phyloP scores from a whole-genome alignment of 2,113 vertebrate species.

The Choloepus hoffmanni region DNA sequence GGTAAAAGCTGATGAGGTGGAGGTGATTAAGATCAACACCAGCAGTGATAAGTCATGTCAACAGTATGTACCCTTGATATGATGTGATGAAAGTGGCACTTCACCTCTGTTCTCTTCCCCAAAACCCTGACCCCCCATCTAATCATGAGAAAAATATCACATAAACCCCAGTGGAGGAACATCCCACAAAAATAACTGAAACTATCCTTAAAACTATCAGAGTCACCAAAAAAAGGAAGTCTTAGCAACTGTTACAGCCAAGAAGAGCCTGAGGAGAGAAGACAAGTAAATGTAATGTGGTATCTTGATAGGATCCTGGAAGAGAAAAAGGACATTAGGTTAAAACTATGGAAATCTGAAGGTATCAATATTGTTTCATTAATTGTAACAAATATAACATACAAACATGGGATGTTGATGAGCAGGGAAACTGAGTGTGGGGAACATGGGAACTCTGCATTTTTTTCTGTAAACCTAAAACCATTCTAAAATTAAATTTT shows the following conservation, averaged over 20 bases:
- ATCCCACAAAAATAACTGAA: background rate
- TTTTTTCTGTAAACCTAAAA: background rate
- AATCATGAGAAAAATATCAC: background rate
- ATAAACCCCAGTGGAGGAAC: background rate
- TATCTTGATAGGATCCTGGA: background rate
- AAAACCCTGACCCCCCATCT: background rate
- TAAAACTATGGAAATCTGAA: background rate
- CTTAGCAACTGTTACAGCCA: background rate
- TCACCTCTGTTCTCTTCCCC: background rate
- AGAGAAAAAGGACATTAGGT: background rate
- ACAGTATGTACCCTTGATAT: background rate
- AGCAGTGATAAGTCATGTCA: background rate
- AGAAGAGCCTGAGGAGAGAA: background rate
- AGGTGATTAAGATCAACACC: background rate
- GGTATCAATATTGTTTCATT: background rate
- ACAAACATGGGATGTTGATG: background rate
- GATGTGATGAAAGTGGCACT: background rate
- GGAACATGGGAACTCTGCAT: background rate
- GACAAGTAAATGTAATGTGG: background rate
- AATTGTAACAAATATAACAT: background rate
- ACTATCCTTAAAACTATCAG: background rate
- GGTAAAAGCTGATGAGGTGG: background rate
- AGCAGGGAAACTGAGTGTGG: background rate
- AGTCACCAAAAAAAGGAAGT: background rate
- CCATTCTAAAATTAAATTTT: background rate